phyloP scores from a whole-genome alignment of 92 coral and sea anemone species.

The Muricea muricata region DNA sequence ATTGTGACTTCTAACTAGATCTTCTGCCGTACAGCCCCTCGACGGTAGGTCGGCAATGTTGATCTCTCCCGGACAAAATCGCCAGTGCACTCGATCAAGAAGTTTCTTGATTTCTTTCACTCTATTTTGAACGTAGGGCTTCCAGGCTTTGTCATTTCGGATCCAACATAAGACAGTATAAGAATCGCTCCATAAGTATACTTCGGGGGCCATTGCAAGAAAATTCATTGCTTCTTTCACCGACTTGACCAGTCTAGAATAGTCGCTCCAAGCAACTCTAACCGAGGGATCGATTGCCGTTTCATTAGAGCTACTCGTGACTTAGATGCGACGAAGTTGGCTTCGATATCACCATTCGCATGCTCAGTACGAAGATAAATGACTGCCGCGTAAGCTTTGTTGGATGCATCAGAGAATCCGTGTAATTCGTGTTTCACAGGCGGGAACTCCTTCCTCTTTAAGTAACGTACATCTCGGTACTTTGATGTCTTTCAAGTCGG shows the following conservation, averaged over 20 bases:
- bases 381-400: conserved; percentile 28
- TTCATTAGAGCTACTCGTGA: conserved; percentile 19
- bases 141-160: conserved; percentile 7
- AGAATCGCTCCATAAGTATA: conserved; percentile 23
- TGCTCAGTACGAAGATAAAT: conserved; percentile 18
- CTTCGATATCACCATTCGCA: conserved; percentile 26
- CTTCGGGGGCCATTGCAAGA: not conserved
- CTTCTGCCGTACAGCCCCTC: not conserved
- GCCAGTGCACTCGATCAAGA: not conserved
- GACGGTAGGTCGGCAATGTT: conserved; percentile 16
- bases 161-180: conserved; percentile 12
- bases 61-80: conserved; percentile 23
- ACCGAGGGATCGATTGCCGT: conserved; percentile 10
- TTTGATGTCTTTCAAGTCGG: conserved; percentile 4
- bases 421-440: conserved; percentile 32
- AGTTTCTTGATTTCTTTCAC: conserved; percentile 11
- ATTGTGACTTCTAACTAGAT: not conserved
- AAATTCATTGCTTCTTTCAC: conserved; percentile 19
- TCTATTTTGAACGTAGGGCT: conserved; percentile 10
- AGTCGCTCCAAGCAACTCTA: conserved; percentile 24
- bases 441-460: not conserved
- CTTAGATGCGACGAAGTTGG: conserved; percentile 11
- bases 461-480: conserved; percentile 36
- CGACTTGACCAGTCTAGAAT: conserved; percentile 25
- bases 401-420: conserved; percentile 23